A percentile compares a stretch with the other conserved stretches of the same genome.
These are phyloP conservation scores for Nematostella vectensis DNA, from an alignment of 92 coral and sea anemone species.

Conservation along the genomic window DNA sequence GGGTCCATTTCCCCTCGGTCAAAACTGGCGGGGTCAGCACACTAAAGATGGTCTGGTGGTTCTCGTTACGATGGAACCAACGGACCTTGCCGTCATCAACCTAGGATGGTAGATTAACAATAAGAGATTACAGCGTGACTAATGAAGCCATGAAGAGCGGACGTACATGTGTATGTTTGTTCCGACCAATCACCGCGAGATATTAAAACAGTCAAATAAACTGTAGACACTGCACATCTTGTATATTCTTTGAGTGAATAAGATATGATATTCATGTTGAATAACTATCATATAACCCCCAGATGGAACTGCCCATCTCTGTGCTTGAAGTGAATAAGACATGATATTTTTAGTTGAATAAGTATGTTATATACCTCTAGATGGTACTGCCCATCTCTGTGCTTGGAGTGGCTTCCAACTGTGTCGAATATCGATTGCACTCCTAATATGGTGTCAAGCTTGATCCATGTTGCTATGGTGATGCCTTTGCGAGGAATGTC, in stretches of 20 bases:
- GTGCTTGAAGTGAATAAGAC: no score
- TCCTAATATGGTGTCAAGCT: conserved; percentile 77
- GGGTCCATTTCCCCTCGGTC: conserved; percentile 69
- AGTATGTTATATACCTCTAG: conserved; percentile 57
- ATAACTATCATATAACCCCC: no score
- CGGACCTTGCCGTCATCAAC: conserved; percentile 85
- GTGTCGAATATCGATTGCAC: conserved; percentile 95
- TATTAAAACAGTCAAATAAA: no score
- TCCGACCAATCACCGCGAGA: no score
- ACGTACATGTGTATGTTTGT: no score
- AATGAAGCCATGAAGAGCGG: no score
- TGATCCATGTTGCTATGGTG: conserved; percentile 91
- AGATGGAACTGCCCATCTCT: no score
- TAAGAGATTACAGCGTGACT: no score
- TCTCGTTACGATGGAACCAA: conserved; percentile 93
- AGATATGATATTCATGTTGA: no score
- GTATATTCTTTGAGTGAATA: no score
- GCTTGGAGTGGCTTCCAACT: conserved; percentile 40
- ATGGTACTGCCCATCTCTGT: conserved; percentile 77
- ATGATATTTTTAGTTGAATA: no score
- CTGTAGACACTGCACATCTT: no score
- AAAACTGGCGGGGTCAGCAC: conserved; percentile 57
- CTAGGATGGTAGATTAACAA: not conserved
- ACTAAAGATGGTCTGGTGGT: conserved; percentile 71
- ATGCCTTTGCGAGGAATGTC: conserved; percentile 72